Percentiles rank a stretch among this genome's conserved stretches.
These are phyloP conservation scores for Drosophila burlai DNA, from an alignment of 1,140 invertebrate genomes.

Conservation along the genomic window DNA sequence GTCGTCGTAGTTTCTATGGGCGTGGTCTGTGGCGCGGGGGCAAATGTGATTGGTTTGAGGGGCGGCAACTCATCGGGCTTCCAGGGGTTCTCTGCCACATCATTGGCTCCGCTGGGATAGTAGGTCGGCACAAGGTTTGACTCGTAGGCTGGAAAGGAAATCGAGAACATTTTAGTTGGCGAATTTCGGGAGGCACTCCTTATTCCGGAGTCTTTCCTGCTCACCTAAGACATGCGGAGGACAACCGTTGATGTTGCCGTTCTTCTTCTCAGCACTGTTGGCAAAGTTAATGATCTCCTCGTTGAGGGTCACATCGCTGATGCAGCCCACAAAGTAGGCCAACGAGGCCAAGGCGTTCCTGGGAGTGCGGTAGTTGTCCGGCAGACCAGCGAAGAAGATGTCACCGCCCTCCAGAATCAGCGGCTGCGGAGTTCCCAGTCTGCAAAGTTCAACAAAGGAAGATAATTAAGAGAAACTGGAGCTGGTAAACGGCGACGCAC, in stretches of 20 bases:
- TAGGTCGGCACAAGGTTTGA: conserved; percentile 51
- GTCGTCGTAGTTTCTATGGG: conserved; percentile 37
- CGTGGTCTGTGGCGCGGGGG: conserved; percentile 28
- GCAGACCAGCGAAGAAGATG: conserved; percentile 94
- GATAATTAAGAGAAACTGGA: conserved; percentile 9
- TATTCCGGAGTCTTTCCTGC: neutral
- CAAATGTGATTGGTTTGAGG: conserved; percentile 26
- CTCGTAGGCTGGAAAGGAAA: conserved; percentile 61
- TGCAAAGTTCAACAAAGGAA: neutral
- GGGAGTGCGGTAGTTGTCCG: conserved; percentile 86
- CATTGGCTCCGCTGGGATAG: conserved; percentile 70
- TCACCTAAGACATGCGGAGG: conserved; percentile 76
- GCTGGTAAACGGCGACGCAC: conserved; percentile 81
- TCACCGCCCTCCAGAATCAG: conserved; percentile 88
- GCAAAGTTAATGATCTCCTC: conserved; percentile 94
- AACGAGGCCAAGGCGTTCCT: conserved; percentile 79
- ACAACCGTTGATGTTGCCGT: conserved; percentile 90
- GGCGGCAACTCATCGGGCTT: conserved; percentile 17
- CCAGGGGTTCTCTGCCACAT: conserved; percentile 35
- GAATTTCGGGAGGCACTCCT: neutral
- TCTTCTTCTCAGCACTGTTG: conserved; percentile 88
- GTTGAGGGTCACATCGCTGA: conserved; percentile 95
- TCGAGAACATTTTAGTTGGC: neutral
- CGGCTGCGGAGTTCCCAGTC: conserved; percentile 85
- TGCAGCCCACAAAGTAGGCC: conserved; percentile 92